These are phyloP conservation scores for Drosophila ercepeae DNA, from an alignment of 1,140 invertebrate species.

Conservation along the genomic window DNA sequence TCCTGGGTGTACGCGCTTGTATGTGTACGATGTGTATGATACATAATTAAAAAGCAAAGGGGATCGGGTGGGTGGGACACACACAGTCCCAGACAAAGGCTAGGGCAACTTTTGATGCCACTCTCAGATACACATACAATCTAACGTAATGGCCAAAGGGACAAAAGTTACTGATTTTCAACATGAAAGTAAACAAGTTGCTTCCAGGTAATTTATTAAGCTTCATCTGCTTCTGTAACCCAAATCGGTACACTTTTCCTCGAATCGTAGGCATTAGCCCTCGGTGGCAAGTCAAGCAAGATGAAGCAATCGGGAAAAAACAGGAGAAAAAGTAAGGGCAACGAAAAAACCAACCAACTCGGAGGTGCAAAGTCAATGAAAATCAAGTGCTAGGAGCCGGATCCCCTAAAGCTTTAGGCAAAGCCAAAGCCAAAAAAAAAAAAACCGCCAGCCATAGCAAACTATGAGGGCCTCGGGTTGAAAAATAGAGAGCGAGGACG, in stretches of 20 bases:
- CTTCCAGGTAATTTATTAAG: slow-evolving; percentile 77
- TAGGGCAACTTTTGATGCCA: slow-evolving; percentile 65
- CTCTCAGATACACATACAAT: slow-evolving; percentile 49
- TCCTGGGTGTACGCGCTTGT: slow-evolving; percentile 1
- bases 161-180: slow-evolving; percentile 69
- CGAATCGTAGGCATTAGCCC: slow-evolving; percentile 3
- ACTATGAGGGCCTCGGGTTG: slow-evolving; percentile 27
- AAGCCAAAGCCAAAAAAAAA: not conserved
- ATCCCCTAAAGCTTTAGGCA: slow-evolving; percentile 16
- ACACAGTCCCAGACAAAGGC: slow-evolving; percentile 20
- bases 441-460: slow-evolving; percentile 31
- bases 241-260: slow-evolving; percentile 53
- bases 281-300: slow-evolving; percentile 24
- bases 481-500: slow-evolving; percentile 13
- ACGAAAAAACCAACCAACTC: slow-evolving; percentile 15
- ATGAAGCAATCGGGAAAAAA: slow-evolving; percentile 43
- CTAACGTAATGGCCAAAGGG: slow-evolving; percentile 70
- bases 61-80: slow-evolving; percentile 10
- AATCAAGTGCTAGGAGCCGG: slow-evolving; percentile 49
- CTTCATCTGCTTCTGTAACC: slow-evolving; percentile 27
- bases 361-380: slow-evolving; percentile 72
- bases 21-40: slow-evolving; percentile 45
- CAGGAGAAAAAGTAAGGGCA: slow-evolving; percentile 1
- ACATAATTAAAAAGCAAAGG: slow-evolving; percentile 69
- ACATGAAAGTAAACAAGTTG: slow-evolving; percentile 74